Percentiles rank a stretch among this genome's conserved stretches.
These are phyloP conservation scores for Plebejus melissa DNA, from an alignment of 2,888 invertebrate genomes.

Conservation along the genomic window DNA sequence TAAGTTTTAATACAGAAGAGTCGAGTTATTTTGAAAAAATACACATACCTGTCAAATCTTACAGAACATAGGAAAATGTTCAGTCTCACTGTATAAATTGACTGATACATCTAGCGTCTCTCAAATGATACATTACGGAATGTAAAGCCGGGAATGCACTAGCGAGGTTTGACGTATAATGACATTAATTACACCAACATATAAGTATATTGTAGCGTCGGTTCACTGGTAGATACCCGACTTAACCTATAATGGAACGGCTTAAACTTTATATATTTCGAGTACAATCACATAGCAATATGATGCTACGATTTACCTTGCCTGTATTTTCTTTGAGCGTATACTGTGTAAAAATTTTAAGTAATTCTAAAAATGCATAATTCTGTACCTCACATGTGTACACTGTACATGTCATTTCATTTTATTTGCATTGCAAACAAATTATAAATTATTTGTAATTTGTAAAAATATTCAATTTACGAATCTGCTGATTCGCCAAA, in stretches of 20 bases:
- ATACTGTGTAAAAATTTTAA: neutral
- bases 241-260: neutral
- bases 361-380: too few relatives aligned
- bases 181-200: neutral
- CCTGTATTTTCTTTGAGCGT: neutral
- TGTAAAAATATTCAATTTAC: neutral
- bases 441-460: neutral
- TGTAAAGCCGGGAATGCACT: constrained; percentile 2
- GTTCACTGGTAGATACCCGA: constrained; percentile 1
- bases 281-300: constrained; percentile 19
- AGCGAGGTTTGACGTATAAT: neutral
- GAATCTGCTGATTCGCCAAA: neutral
- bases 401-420: neutral
- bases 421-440: neutral
- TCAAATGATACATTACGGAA: constrained; percentile 23
- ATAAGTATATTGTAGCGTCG: neutral
- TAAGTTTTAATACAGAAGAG: constrained; percentile 61
- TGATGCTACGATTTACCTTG: constrained; percentile 10
- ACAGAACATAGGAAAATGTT: constrained; percentile 49
- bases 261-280: constrained; percentile 10
- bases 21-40: constrained; percentile 62
- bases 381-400: neutral
- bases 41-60: constrained; percentile 48
- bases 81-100: constrained; percentile 64
- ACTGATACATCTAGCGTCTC: constrained; percentile 41